These are phyloP conservation scores for Leuciscus idus DNA, from an alignment of 2,113 vertebrate species.

Conservation along the genomic window DNA sequence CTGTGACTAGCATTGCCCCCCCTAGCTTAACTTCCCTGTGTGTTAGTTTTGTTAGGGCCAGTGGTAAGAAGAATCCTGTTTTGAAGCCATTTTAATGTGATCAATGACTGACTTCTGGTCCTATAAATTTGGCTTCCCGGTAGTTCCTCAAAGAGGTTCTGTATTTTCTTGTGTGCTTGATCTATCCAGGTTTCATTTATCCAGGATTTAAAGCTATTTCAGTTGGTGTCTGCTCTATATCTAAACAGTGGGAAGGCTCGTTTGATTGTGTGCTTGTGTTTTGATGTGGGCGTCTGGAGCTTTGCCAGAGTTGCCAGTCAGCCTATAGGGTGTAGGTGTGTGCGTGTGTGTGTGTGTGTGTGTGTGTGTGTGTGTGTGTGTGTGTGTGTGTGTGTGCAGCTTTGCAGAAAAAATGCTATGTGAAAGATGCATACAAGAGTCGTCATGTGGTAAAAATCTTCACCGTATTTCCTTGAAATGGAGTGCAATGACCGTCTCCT, in stretches of 20 bases:
- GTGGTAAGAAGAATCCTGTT: background rate
- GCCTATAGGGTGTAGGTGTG: background rate
- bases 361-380: constrained; percentile 22
- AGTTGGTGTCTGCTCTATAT: constrained; percentile 24
- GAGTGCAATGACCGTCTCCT: constrained; percentile 3
- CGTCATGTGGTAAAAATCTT: background rate
- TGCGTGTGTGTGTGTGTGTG: background rate
- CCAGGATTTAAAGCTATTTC: background rate
- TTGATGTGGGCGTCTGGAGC: background rate
- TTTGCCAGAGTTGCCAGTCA: background rate
- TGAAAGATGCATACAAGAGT: background rate
- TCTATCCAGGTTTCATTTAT: background rate
- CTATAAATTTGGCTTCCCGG: background rate
- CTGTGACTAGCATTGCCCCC: background rate
- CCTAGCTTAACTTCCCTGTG: background rate
- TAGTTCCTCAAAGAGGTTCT: background rate
- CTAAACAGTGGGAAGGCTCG: constrained; percentile 12
- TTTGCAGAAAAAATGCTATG: background rate
- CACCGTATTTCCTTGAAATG: constrained; percentile 3
- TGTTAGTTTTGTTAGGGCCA: background rate
- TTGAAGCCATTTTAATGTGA: background rate
- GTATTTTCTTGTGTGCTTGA: background rate
- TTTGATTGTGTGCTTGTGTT: constrained; percentile 22
- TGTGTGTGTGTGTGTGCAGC: background rate
- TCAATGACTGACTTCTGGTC: background rate